Evolutionary conservation across 2,797 vertebrate genomes (phyloP).

Genomic region (Trachurus trachurus): DNA sequence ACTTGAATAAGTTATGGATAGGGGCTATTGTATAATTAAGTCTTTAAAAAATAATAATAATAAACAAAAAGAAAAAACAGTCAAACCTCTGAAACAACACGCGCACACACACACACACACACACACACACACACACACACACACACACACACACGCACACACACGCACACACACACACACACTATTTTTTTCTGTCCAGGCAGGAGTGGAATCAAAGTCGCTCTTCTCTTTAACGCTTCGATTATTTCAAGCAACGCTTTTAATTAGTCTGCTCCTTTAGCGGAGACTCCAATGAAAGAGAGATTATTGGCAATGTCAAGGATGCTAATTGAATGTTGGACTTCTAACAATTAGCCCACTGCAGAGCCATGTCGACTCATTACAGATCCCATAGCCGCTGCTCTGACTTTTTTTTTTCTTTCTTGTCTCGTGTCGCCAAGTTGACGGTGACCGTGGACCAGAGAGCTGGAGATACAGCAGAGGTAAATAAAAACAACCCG

Average conservation of each 20-base stretch:
- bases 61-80: constrained; percentile 17
- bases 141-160: constrained; percentile 20
- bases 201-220: constrained; percentile 77
- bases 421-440: constrained; percentile 42
- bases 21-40: constrained; percentile 48
- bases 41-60: constrained; percentile 38
- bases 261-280: constrained; percentile 84
- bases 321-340: constrained; percentile 89
- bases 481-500: constrained; percentile 25
- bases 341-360: constrained; percentile 85
- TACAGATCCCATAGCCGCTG: constrained; percentile 75
- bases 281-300: constrained; percentile 82
- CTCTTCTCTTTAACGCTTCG: constrained; percentile 81
- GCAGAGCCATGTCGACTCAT: constrained; percentile 81
- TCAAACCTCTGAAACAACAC: constrained; percentile 11
- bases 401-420: constrained; percentile 59
- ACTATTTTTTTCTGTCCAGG: constrained; percentile 53
- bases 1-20: constrained; percentile 58
- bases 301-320: constrained; percentile 89
- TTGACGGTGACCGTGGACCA: constrained; percentile 49
- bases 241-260: constrained; percentile 86
- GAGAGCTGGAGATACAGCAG: constrained; percentile 23
- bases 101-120: constrained; percentile 11
- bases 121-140: constrained; percentile 23
- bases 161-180: constrained; percentile 26